These are phyloP conservation scores for Eurystomus glaucurus DNA, from an alignment of 2,797 vertebrate species.

Conservation along the genomic window DNA sequence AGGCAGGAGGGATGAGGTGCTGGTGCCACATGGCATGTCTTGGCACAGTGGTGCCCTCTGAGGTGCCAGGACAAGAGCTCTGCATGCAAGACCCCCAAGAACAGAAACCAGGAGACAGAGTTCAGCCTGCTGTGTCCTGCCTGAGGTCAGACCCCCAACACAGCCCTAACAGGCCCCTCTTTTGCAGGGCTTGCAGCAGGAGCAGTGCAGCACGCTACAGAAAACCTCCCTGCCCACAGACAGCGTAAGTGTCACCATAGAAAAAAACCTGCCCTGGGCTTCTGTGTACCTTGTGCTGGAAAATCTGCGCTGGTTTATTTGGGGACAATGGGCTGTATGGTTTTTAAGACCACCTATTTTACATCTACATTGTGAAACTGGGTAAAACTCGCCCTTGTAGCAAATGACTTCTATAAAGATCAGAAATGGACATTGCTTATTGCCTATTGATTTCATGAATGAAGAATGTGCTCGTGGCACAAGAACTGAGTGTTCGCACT, in stretches of 20 bases:
- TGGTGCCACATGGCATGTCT: fast-evolving
- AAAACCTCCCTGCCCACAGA: neutral
- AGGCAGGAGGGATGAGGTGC: neutral
- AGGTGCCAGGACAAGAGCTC: neutral
- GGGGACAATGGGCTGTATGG: neutral
- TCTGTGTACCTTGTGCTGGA: neutral
- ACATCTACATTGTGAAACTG: neutral
- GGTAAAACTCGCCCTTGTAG: neutral
- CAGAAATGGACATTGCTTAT: conserved; percentile 19
- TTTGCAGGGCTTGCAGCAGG: neutral
- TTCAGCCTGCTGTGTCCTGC: neutral
- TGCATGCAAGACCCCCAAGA: neutral
- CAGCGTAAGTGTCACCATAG: fast-evolving
- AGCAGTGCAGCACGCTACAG: fast-evolving
- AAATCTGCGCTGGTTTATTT: fast-evolving
- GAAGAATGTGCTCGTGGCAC: neutral
- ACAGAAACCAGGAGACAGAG: neutral
- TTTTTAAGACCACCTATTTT: neutral
- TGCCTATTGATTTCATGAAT: conserved; percentile 46
- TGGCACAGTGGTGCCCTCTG: fast-evolving
- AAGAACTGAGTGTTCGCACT: neutral
- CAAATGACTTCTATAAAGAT: neutral
- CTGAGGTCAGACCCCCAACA: neutral
- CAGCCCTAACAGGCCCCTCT: fast-evolving
- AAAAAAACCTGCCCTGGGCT: neutral